Conservation (phyloP, 1,140 invertebrate species). For the Drosophila novamexicana region DNA sequence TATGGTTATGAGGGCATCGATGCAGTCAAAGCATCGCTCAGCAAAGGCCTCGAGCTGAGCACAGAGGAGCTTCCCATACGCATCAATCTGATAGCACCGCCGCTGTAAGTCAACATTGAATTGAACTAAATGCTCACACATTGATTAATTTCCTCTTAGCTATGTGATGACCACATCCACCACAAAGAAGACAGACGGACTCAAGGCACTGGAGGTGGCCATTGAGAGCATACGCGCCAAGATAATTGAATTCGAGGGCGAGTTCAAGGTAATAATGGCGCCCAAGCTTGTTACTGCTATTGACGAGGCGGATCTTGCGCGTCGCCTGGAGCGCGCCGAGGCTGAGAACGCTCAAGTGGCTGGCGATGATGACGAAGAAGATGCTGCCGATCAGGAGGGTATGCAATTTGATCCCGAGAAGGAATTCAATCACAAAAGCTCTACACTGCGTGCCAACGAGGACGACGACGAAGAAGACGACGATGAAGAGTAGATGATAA, state of each 20-base stretch:
- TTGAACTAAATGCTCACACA: background rate
- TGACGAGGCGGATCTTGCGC: slow-evolving; percentile 97
- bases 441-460: slow-evolving; percentile 44
- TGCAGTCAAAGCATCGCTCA: slow-evolving; percentile 97
- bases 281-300: slow-evolving; percentile 99
- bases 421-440: slow-evolving; percentile 77
- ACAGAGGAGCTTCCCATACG: slow-evolving; percentile 98
- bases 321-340: slow-evolving; percentile 97
- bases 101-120: slow-evolving; percentile 87
- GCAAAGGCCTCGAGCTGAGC: slow-evolving; percentile 95
- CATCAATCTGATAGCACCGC: slow-evolving; percentile 99
- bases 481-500: slow-evolving; percentile 55
- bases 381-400: slow-evolving; percentile 86
- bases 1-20: slow-evolving; percentile 99
- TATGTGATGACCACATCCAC: slow-evolving; percentile 97
- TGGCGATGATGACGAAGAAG: slow-evolving; percentile 94
- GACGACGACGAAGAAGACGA: slow-evolving; percentile 68
- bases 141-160: slow-evolving; percentile 46
- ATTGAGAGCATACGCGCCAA: slow-evolving; percentile 94
- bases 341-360: slow-evolving; percentile 97
- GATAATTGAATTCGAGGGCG: slow-evolving; percentile 94
- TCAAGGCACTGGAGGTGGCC: slow-evolving; percentile 94
- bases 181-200: slow-evolving; percentile 96
- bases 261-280: slow-evolving; percentile 98
- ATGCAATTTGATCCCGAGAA: slow-evolving; percentile 85